Evolutionary conservation across 2,797 vertebrate species (phyloP), one percentile per base, ranked within the genome.

Genomic region (Craterocephalus amniculus): DNA sequence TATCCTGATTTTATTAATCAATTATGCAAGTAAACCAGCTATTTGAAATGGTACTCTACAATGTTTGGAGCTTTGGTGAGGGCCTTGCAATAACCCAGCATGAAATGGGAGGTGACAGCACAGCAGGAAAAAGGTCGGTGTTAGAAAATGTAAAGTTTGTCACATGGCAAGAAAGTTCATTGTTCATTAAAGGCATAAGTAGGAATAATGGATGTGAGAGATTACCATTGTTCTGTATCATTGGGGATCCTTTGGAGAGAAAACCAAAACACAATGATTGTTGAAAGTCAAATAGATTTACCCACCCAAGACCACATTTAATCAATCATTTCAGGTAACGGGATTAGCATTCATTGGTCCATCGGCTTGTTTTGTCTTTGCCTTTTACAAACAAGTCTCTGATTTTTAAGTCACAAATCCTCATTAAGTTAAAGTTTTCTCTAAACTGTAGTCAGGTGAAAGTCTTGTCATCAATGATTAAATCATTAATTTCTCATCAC

Each of bases 171-270:
- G 87, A 87, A 90, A 90, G 80, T 74, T 89, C 63, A 92, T 90
- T 90, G 74, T 90, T 93, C 90, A 93, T 92, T 92, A 56, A 85
- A 90, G 80, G 67, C 78, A 86, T 88, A 74, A 88, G 87, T 79
- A 91, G 85, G 73, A 92, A 85, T 88, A 86, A 29, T 92, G 88
- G 79, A 91, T 87, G 83, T 90, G 81, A 93, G 88, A 87, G 90
- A 92, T 93, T 93, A 93, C 93, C 93, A 93, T 93, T 92, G 91
- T 87, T 92, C 91, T 91, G 92, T 93, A 93, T 93, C 92, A 93
- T 91, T 93, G 91, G 83, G 88, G 86, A 79, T 91, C 92, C 93
- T 94, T 93, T 89, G 88, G 87, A 93, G 90, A 93, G 83, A 93
- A 92, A 93, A 94, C 91, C 92, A 94, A 85, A 91, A 92, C 88